Evolutionary conservation across 2,888 invertebrate species (phyloP), one percentile per base, ranked within the genome.

Genomic region (Lithophane ornitopus): DNA sequence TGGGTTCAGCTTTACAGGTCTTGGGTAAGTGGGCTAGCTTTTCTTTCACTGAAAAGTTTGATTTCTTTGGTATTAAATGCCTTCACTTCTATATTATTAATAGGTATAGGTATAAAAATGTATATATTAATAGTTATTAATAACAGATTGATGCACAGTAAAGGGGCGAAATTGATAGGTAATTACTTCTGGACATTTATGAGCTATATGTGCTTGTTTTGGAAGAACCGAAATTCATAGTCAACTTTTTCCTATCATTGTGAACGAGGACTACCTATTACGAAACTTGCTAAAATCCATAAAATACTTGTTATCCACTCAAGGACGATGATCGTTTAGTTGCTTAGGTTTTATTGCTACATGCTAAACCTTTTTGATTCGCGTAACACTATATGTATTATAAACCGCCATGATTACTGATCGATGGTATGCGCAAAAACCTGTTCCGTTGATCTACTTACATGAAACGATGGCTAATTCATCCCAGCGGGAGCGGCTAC

Each of bases 361-460:
- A 44, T 39, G 56, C 26, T 26, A 63, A 59, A 72, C 67, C 59
- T 52, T 84, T 70, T 84, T 74, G 69, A 52, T 73, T 69, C 69
- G 26, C 39, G 65, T 85, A 71, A 61, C 81, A 49, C 28, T 69
- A 72, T 56, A 76, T 34, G 34, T 34, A 34, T 34, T 34, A 34
- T 74, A 79, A 82, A 86, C 70, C 39, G 26, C 67, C 66, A 66
- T 74, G 68, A 86, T 77, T 80, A 76, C 54, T 26, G 66, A 84
- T 86, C 85, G 70, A 76, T 75, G 74, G 73, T 52, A 63, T 69
- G 73, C 74, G 61, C 69, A 78, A 80, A 80, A 85, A 89, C 76
- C 74, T 34, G 81, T 65, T 77, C 44, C 39, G 46, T 41, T 87
- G 91, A 87, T 90, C 91, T 91, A 89, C 92, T 90, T 92, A 87